Evolutionary conservation across 1,140 invertebrate species (phyloP), one percentile per base, ranked within the genome.

Genomic region (Calephelis nemesis): DNA sequence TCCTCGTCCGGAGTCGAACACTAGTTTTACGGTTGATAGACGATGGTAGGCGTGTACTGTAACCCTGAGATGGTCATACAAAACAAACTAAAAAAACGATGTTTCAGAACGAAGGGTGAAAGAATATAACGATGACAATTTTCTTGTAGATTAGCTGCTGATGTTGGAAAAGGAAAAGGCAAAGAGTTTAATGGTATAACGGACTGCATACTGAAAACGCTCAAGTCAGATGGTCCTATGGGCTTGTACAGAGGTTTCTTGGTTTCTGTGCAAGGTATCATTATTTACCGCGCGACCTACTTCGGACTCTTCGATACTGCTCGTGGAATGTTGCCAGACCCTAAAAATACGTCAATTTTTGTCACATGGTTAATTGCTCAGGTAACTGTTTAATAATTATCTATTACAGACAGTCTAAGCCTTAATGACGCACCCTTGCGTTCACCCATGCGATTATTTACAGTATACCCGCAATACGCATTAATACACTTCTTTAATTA

Each of bases 301-400:
- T 98, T 98, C 84, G 98, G 98, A 74, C 96, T 97, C 91, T 98
- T 96, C 82, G 98, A 98, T 87, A 98, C 97, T 67, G 95, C 97
- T 72, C 97, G 97, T 89, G 97, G 96, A 74, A 96, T 98, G 93
- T 83, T 98, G 66, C 95, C 97, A 9, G 95, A 98, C 74, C 94
- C 95, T 7, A 96, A 96, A 90, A 96, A 97, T 80, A 96, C 96
- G 70, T 94, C 95, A 69, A 91, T 98, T 80, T 70, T 96, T 40
- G 82, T 96, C 62, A 96, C 96, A 30, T 98, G 96, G 95, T 92
- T 94, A 82, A 97, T 98, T 83, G 97, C 97, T 87, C 95, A 95
- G 93, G 95, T 95, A 84, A 30, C 30, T 30, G 2, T 30, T 30
- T 30, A 30, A 30, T 30, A 30, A 30, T 30, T 30, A 30, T 30